Evolutionary conservation across 2,888 invertebrate genomes (phyloP).

Genomic region (Melinaea marsaeus): DNA sequence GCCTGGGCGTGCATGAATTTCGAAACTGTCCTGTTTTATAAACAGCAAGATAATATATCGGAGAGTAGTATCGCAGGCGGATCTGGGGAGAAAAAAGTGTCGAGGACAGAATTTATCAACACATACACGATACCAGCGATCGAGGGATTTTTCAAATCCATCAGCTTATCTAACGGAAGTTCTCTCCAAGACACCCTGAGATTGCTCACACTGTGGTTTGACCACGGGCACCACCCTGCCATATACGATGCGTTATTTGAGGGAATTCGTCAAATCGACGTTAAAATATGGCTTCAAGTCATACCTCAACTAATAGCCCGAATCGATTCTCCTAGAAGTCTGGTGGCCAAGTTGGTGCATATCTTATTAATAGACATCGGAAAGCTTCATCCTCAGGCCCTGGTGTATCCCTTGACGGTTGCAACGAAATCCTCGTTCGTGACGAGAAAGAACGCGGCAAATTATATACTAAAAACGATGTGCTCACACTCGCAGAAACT

Average conservation of each 20-base stretch:
- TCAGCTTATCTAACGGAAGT: constrained; percentile 92
- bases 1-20: constrained; percentile 99
- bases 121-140: constrained; percentile 93
- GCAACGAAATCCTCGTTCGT: constrained; percentile 95
- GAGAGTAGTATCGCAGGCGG: constrained; percentile 68
- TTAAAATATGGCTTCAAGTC: constrained; percentile 99
- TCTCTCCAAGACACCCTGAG: constrained; percentile 97
- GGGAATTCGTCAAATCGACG: constrained; percentile 94
- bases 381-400: constrained; percentile 97
- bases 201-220: constrained; percentile 97
- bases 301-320: constrained; percentile 99
- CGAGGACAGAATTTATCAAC: constrained; percentile 64
- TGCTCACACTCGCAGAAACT: constrained; percentile 93
- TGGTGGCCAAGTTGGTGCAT: constrained; percentile 94
- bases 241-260: constrained; percentile 96
- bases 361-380: constrained; percentile 97
- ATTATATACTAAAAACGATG: constrained; percentile 96
- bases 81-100: constrained; percentile 67
- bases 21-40: constrained; percentile 88
- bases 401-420: constrained; percentile 98
- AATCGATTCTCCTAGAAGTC: constrained; percentile 93
- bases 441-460: constrained; percentile 91
- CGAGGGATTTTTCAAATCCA: constrained; percentile 96
- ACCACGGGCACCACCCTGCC: constrained; percentile 95
- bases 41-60: constrained; percentile 70